Base-by-base conservation (phyloP, 35 echinoderm and acorn worm genomes). In the Acanthaster planci region DNA sequence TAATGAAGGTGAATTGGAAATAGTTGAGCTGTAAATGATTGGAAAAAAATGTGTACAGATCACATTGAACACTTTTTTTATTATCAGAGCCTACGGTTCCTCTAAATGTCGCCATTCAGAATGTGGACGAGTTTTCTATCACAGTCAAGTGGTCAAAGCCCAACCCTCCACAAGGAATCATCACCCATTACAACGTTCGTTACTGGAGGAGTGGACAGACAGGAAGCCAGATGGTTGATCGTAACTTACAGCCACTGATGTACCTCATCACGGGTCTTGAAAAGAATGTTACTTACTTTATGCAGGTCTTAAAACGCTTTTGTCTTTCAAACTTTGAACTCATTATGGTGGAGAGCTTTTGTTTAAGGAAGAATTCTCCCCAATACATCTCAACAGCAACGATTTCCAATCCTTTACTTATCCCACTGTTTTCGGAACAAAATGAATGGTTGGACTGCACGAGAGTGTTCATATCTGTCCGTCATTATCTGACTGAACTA, bases 81-180 rank as follows among this genome's bases (percentile, higher is more conserved):
- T n/a, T 22, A 23, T 22, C 44, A 81, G 79, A 50, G 21, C 79
- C 79, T 21, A 38, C 79, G 22, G 39, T 44, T 50, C 79, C 79
- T 8, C 7, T 51, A 22, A 31, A 81, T 27, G 38, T 81, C 12
- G 51, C 1, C 0, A 44, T 52, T 16, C 16, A 17, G 14, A 51
- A 30, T 9, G 51, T 31, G 16, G 79, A 81, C 17, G 51, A 44
- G 23, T 7, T 14, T 27, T 81, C 79, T 8, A 55, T 81, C 17
- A 52, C 79, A 0, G 23, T 81, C 12, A 6, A 81, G 17, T 81
- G 79, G 79, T 31, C 29, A 52, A 18, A 47, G 31, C 79, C 79
- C 1, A 44, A 81, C 29, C 79, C 79, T 81, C 79, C 79, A 0
- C 79, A 55, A 50, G 79, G 79, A 32, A 53, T 81, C 79, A 52